phyloP scores from a whole-genome alignment of 1,140 invertebrate genomes.

The Eupristina koningsbergeri region DNA sequence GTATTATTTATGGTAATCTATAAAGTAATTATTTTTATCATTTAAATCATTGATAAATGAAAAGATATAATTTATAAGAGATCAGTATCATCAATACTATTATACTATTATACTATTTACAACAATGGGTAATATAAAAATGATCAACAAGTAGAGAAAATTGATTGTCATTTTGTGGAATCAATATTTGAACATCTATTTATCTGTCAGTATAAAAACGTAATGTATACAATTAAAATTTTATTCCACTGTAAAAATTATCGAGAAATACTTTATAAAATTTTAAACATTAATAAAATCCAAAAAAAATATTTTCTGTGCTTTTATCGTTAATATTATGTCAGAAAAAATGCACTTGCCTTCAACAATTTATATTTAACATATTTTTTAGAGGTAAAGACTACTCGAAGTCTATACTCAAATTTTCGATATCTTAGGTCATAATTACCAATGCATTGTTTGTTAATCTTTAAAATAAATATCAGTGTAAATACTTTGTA shows the following conservation, averaged over 20 bases:
- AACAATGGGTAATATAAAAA: neutral
- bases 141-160: neutral
- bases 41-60: no score
- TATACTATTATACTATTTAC: no score
- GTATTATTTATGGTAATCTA: no score
- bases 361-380: neutral
- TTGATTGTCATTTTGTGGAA: neutral
- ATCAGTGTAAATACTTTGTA: neutral
- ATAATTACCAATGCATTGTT: neutral
- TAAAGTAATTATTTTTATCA: no score
- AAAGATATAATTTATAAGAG: no score
- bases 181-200: constrained; percentile 1
- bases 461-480: constrained; percentile 12
- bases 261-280: constrained; percentile 9
- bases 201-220: constrained; percentile 3
- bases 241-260: neutral
- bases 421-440: neutral
- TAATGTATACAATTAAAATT: neutral
- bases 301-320: neutral
- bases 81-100: no score
- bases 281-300: constrained; percentile 1
- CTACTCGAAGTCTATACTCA: neutral
- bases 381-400: neutral
- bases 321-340: neutral
- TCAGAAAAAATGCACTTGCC: neutral